Evolutionary conservation across 2,888 invertebrate genomes (phyloP), one percentile per base, ranked within the genome.

Genomic region (Drosophila mimetica): DNA sequence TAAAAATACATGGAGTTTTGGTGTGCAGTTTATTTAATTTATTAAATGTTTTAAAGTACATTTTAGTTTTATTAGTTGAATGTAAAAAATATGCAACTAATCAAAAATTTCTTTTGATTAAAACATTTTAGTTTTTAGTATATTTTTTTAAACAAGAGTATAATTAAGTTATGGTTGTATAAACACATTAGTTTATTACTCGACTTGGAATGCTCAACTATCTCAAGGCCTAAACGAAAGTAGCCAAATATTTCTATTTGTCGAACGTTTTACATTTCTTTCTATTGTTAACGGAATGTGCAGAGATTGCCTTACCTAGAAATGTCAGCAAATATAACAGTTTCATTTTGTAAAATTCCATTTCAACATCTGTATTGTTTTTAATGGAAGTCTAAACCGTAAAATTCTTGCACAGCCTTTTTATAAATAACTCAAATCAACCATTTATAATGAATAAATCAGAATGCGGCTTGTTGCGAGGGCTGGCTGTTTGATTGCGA

Each of bases 381-480:
- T 47, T 47, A 32, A 34, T 42, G 42, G 0, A 20, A 4, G 9
- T 18, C 34, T 13, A 14, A 51, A 51, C 25, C 42, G 18, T 59
- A 59, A 66, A 73, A 69, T 71, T 41, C 57, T 55, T 57, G 41
- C 50, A 46, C 59, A 73, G 74, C 77, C 77, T 79, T 81, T 60
- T 53, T 74, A 81, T 72, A 81, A 84, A 81, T 81, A 63, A 69
- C 73, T 52, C 50, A 66, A 53, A 77, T 52, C 53, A 75, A 71
- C 73, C 74, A 74, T 75, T 84, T 77, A 61, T 61, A 70, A 69
- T 79, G 48, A 71, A 81, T 81, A 67, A 74, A 79, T 71, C 37
- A 71, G 64, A 46, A 48, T 76, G 42, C 11, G 50, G 54, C 42
- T 30, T 22, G 42, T 36, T 42, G 22, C 22, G 37, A 71, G 70